These are phyloP conservation scores for Neopipo cinnamomea DNA, from an alignment of 2,113 vertebrate species.

Conservation along the genomic window DNA sequence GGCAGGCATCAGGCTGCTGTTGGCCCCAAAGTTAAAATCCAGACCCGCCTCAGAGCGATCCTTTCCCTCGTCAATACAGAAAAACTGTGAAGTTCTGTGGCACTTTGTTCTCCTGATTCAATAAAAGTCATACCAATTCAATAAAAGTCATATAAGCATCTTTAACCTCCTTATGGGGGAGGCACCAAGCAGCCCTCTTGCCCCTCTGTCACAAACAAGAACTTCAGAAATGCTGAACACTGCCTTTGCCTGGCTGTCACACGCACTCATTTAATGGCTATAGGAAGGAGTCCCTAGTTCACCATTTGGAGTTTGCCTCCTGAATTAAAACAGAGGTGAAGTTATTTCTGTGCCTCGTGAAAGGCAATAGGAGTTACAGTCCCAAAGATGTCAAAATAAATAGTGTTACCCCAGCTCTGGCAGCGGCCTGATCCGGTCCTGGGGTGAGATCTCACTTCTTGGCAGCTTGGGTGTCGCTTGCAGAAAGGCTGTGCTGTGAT, in stretches of 20 bases:
- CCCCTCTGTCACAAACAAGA: not conserved
- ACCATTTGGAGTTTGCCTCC: not conserved
- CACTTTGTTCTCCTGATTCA: not conserved
- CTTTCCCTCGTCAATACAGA: not conserved
- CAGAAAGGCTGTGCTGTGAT: not conserved
- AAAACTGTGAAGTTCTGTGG: not conserved
- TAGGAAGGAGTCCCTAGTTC: not conserved
- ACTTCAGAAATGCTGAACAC: not conserved
- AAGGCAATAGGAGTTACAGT: not conserved
- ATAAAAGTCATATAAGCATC: not conserved
- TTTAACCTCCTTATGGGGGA: not conserved
- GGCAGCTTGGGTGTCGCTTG: not conserved
- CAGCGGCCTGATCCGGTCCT: not conserved
- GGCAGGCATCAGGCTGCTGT: not conserved
- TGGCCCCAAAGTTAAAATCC: not conserved
- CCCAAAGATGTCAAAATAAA: not conserved
- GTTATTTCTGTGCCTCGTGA: not conserved
- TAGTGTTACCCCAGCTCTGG: not conserved
- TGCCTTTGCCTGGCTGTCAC: not conserved
- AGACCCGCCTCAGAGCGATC: not conserved
- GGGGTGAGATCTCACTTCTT: not conserved
- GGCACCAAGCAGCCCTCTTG: not conserved
- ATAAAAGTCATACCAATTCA: not conserved
- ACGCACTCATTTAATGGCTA: not conserved
- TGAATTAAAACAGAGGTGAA: not conserved